phyloP scores from a whole-genome alignment of 2,888 invertebrate species.

The Halictus quadricinctus region DNA sequence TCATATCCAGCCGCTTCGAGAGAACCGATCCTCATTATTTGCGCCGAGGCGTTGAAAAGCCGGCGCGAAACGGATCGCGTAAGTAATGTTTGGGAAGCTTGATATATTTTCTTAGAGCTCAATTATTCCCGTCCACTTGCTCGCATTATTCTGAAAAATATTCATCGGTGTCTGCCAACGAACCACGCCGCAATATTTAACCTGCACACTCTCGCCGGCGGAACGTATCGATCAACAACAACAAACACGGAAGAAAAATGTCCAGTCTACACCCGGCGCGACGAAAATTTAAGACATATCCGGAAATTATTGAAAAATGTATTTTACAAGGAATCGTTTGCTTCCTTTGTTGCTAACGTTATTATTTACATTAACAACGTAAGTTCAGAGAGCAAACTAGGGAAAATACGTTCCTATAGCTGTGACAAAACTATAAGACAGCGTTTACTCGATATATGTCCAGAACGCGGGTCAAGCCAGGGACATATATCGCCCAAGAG shows the following conservation, averaged over 20 bases:
- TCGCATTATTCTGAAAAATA: background rate
- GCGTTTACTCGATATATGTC: too few species aligned
- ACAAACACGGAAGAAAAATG: background rate
- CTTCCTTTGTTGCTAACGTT: too few species aligned
- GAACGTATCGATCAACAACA: background rate
- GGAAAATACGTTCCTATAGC: too few species aligned
- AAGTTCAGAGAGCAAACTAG: too few species aligned
- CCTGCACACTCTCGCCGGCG: too few species aligned
- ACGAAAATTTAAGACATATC: background rate
- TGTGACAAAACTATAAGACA: too few species aligned
- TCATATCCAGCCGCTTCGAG: constrained; percentile 61
- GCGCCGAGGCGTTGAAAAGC: constrained; percentile 39
- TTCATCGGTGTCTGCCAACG: background rate
- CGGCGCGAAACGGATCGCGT: constrained; percentile 40
- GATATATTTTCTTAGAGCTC: constrained; percentile 27
- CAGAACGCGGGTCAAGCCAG: too few species aligned
- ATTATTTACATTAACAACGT: too few species aligned
- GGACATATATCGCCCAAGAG: too few species aligned
- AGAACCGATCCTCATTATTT: constrained; percentile 64
- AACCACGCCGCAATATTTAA: background rate
- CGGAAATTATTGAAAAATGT: background rate
- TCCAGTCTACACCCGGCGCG: background rate
- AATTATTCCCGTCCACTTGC: constrained; percentile 16
- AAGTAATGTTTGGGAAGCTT: constrained; percentile 35
- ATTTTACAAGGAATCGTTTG: too few species aligned